Conservation (phyloP, 2,797 vertebrate species). For the Anguilla obscura region DNA sequence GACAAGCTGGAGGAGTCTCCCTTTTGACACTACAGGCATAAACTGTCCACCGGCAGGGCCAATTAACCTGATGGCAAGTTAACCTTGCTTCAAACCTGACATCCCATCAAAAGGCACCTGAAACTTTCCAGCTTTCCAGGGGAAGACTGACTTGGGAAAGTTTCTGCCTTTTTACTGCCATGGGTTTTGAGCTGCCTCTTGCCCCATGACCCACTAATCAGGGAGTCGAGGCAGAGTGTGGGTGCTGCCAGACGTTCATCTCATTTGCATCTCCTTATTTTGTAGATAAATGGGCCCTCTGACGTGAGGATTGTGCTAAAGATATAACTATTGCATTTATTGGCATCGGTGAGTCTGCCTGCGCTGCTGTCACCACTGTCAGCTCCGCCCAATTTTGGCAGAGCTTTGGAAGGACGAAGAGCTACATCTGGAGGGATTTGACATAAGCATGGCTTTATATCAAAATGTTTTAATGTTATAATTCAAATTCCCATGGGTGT, state of each 20-base stretch:
- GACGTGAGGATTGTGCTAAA: slow-evolving; percentile 20
- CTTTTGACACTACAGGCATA: not conserved
- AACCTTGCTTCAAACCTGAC: slow-evolving; percentile 21
- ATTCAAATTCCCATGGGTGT: not conserved
- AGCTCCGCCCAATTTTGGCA: not conserved
- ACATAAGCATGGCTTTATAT: not conserved
- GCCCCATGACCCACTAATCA: slow-evolving; percentile 17
- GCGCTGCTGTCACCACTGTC: not conserved
- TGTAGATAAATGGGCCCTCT: slow-evolving; percentile 7
- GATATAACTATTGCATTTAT: slow-evolving; percentile 10
- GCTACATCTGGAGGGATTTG: not conserved
- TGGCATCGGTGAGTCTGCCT: not conserved
- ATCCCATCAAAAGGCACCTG: slow-evolving; percentile 23
- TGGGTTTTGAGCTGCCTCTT: not conserved
- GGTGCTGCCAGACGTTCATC: not conserved
- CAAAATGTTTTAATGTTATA: not conserved
- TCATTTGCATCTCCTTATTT: slow-evolving; percentile 29
- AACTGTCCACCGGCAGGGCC: slow-evolving; percentile 12
- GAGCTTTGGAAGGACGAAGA: not conserved
- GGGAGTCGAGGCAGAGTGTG: not conserved
- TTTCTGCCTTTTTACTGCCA: slow-evolving; percentile 10
- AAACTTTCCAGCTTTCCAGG: not conserved
- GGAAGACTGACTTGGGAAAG: not conserved
- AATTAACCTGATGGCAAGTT: slow-evolving; percentile 22
- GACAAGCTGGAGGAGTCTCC: slow-evolving; percentile 10